Evolutionary conservation across 2,113 vertebrate species (phyloP).

Genomic region (Hiodon alosoides): DNA sequence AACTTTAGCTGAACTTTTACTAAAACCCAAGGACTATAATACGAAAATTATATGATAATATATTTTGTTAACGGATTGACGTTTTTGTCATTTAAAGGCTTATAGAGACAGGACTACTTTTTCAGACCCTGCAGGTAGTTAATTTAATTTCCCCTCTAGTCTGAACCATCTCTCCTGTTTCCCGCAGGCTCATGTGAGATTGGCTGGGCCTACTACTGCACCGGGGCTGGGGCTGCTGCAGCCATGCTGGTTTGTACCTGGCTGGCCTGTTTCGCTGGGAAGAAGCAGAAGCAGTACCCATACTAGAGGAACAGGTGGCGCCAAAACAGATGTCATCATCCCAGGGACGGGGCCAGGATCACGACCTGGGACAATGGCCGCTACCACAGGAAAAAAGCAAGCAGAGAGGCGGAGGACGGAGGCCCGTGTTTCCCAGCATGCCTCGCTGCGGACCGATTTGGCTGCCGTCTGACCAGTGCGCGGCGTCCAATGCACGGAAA

Average conservation of each 20-base stretch:
- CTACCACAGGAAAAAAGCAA: background rate
- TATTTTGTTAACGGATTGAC: too few species aligned
- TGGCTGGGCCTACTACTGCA: conserved; percentile 96
- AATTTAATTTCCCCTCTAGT: background rate
- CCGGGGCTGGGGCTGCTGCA: conserved; percentile 72
- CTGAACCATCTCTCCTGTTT: background rate
- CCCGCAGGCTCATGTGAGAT: conserved; percentile 84
- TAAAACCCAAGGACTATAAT: too few species aligned
- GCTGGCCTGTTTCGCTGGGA: conserved; percentile 92
- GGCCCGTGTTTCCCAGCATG: conserved; percentile 16
- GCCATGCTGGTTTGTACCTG: conserved; percentile 92
- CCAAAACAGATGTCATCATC: background rate
- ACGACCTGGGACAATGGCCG: background rate
- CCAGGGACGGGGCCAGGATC: background rate
- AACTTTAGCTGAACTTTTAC: too few species aligned
- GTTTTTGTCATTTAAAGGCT: too few species aligned
- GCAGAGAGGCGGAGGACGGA: background rate
- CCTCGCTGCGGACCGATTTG: background rate
- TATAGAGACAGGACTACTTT: too few species aligned
- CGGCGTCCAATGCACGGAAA: conserved; percentile 19
- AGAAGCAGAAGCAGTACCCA: conserved; percentile 95
- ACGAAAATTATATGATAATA: too few species aligned
- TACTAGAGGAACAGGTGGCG: conserved; percentile 61
- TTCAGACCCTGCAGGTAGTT: background rate
- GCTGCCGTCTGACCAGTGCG: too few species aligned